Percentiles rank a stretch among this genome's conserved stretches.
Evolutionary conservation across 2,888 invertebrate genomes (phyloP).

Genomic region (Tinea trinotella): DNA sequence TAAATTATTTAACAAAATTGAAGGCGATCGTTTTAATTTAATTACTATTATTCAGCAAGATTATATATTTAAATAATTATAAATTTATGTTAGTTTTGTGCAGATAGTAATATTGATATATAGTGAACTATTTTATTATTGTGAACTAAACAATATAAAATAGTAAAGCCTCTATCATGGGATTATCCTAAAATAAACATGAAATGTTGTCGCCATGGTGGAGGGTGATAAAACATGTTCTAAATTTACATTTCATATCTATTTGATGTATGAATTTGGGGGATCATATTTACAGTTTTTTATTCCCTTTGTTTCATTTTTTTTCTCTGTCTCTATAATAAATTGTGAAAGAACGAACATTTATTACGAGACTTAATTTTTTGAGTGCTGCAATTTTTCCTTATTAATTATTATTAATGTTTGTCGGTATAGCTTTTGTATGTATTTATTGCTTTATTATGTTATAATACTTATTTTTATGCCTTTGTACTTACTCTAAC

Average conservation of each 20-base stretch:
- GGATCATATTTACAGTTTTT: conserved; percentile 12
- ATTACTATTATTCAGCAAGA: too few species aligned
- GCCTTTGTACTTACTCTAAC: too few species aligned
- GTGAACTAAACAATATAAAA: too few species aligned
- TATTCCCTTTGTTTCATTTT: background rate
- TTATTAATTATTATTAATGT: background rate
- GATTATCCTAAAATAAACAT: background rate
- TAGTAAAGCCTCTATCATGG: too few species aligned
- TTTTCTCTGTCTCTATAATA: background rate
- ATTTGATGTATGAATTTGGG: conserved; percentile 16
- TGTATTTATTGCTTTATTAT: background rate
- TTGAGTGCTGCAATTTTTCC: conserved; percentile 6
- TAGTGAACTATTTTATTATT: too few species aligned
- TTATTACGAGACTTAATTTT: conserved; percentile 2
- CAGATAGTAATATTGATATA: too few species aligned
- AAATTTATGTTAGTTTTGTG: too few species aligned
- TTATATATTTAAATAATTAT: too few species aligned
- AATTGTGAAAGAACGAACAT: background rate
- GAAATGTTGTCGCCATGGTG: background rate
- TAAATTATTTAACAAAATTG: too few species aligned
- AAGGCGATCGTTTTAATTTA: too few species aligned
- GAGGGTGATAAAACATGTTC: conserved; percentile 15
- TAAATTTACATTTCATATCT: conserved; percentile 18
- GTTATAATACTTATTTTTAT: background rate
- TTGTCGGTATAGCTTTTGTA: too few species aligned